These are phyloP conservation scores for Danio choprae DNA, from an alignment of 2,797 vertebrate species.

Conservation along the genomic window DNA sequence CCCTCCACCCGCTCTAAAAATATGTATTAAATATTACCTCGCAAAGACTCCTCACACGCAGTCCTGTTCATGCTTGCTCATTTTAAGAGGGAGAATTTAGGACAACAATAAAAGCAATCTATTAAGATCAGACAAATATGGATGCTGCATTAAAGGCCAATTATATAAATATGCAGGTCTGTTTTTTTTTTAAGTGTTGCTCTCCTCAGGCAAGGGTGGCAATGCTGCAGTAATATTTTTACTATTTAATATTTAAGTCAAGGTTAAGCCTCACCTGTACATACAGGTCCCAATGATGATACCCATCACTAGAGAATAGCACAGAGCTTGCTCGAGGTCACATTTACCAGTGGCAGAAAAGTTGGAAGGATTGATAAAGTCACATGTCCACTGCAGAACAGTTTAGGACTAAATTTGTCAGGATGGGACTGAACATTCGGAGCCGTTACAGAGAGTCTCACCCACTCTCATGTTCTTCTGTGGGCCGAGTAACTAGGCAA, in stretches of 20 bases:
- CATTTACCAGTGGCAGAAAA: constrained; percentile 57
- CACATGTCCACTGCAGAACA: constrained; percentile 50
- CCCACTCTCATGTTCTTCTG: constrained; percentile 51
- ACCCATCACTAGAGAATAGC: not conserved
- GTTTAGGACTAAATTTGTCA: not conserved
- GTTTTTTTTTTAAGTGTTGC: constrained; percentile 26
- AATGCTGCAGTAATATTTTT: constrained; percentile 16
- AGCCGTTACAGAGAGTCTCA: constrained; percentile 50
- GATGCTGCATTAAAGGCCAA: constrained; percentile 48
- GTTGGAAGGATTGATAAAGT: constrained; percentile 59
- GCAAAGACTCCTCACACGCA: not conserved
- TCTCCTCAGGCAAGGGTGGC: constrained; percentile 44
- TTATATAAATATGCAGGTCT: constrained; percentile 50
- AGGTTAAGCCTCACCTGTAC: constrained; percentile 45
- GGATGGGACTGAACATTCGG: constrained; percentile 35
- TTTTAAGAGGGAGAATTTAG: constrained; percentile 5
- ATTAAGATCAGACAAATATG: constrained; percentile 31
- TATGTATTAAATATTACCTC: constrained; percentile 3
- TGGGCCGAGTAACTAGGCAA: constrained; percentile 64
- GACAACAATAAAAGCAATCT: constrained; percentile 31
- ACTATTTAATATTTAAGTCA: no score
- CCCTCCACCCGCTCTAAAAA: constrained; percentile 1
- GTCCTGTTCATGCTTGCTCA: constrained; percentile 41
- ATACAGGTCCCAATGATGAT: constrained; percentile 24
- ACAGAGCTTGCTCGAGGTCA: constrained; percentile 5